Evolutionary conservation across 35 echinoderm and acorn worm genomes (phyloP), one percentile per base, ranked within the genome.

Genomic region (Ptychodera flava): DNA sequence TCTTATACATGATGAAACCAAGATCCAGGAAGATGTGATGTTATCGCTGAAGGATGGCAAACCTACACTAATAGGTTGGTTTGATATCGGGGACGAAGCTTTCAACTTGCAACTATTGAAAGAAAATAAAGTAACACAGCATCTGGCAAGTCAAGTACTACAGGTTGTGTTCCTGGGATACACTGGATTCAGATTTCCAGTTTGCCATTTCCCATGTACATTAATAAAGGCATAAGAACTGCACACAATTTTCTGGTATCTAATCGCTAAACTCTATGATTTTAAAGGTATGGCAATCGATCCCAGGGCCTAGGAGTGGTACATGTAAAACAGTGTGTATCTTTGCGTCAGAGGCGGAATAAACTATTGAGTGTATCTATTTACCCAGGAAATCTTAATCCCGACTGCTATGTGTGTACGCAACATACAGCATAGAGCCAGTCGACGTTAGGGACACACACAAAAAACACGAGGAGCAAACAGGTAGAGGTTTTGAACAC

Each of bases 11-110:
- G 84, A 86, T 77, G 84, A 84, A 34, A 84, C 82, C 16, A 80
- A 79, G 77, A 87, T 87, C n/a, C n/a, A n/a, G n/a, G n/a, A n/a
- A n/a, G n/a, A n/a, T n/a, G n/a, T 87, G 78, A 33, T 87, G 1
- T 29, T 87, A 77, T 16, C 77, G 27, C 16, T n/a, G 6, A 80
- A 79, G 30, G 78, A 87, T 79, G 77, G 35, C 75, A 87, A 78
- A 32, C 75, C 35, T 10, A 87, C 29, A 28, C 27, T 79, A 35
- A 34, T 87, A 32, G 86, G 86, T 33, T 87, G 76, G 86, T 79
- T 87, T 29, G 86, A 87, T 38, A 87, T 53, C 1, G 86, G 86
- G 27, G 33, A 79, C n/a, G 86, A 87, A 31, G 77, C 53, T 38
- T 79, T 79, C 36, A 87, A 87, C 35, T 22, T 87, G 16, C n/a